Percentiles rank a stretch among this genome's conserved stretches.
phyloP scores from a whole-genome alignment of 1,140 invertebrate genomes.

The Phymorhynchus buccinoides region DNA sequence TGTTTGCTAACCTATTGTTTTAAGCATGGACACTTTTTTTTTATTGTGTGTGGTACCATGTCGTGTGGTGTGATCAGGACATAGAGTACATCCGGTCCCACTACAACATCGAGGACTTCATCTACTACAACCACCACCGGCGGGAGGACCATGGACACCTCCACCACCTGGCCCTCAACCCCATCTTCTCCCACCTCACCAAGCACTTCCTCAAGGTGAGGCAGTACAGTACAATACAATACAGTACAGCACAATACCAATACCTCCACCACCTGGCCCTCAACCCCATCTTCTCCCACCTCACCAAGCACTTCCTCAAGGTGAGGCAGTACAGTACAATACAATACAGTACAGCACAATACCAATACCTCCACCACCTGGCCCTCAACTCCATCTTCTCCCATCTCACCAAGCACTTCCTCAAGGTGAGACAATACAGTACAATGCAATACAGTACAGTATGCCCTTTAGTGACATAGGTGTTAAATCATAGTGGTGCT shows the following conservation, averaged over 20 bases:
- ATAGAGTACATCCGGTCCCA: conserved; percentile 74
- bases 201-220: conserved; percentile 77
- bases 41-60: too few relatives aligned
- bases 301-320: conserved; percentile 76
- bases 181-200: conserved; percentile 77
- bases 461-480: too few relatives aligned
- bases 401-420: conserved; percentile 76
- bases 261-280: conserved; percentile 76
- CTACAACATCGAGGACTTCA: conserved; percentile 77
- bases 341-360: too few relatives aligned
- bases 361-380: conserved; percentile 76
- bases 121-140: conserved; percentile 73
- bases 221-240: too few relatives aligned
- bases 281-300: conserved; percentile 77
- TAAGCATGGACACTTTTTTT: too few relatives aligned
- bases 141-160: conserved; percentile 75
- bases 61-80: too few relatives aligned
- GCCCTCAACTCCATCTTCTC: conserved; percentile 78
- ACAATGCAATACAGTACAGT: too few relatives aligned
- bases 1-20: too few relatives aligned
- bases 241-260: too few relatives aligned
- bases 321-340: too few relatives aligned
- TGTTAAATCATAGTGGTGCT: too few relatives aligned
- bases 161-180: conserved; percentile 76
- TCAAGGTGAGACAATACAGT: conserved; percentile 69